These are phyloP conservation scores for Caenorhabditis virilis DNA, from an alignment of 2,888 invertebrate species.

Conservation along the genomic window DNA sequence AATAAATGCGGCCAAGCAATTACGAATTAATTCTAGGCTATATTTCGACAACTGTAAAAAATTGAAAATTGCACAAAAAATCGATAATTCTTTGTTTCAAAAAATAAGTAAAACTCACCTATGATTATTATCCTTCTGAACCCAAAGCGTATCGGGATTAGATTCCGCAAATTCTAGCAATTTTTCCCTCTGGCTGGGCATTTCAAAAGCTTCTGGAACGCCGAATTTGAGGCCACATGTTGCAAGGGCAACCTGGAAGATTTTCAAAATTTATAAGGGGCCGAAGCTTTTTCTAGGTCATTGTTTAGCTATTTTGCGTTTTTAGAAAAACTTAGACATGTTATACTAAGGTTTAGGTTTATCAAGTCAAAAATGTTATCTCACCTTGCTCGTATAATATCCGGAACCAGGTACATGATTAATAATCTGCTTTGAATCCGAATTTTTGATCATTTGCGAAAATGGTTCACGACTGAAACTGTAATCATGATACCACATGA, in stretches of 20 bases:
- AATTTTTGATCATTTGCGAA: conserved; percentile 38
- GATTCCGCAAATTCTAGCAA: conserved; percentile 71
- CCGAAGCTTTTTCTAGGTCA: background rate
- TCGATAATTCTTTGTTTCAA: background rate
- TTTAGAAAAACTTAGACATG: background rate
- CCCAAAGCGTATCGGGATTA: conserved; percentile 80
- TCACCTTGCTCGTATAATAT: conserved; percentile 86
- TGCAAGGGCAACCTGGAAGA: conserved; percentile 78
- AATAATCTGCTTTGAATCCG: conserved; percentile 79
- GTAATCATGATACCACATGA: conserved; percentile 92
- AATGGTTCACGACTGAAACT: conserved; percentile 75
- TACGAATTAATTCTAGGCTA: too few relatives aligned
- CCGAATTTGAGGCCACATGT: conserved; percentile 79
- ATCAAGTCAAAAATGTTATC: background rate
- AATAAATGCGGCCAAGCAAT: background rate
- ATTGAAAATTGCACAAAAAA: background rate
- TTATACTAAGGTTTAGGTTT: background rate
- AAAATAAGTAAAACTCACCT: conserved; percentile 72
- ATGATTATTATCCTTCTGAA: conserved; percentile 90
- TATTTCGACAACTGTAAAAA: too few relatives aligned
- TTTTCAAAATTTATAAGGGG: background rate
- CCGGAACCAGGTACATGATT: conserved; percentile 95
- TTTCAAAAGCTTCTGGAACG: conserved; percentile 85
- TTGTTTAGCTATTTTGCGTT: background rate
- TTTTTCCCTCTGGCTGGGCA: conserved; percentile 79